Evolutionary conservation across 2,113 vertebrate genomes (phyloP).

Genomic region (Xenopus tropicalis): DNA sequence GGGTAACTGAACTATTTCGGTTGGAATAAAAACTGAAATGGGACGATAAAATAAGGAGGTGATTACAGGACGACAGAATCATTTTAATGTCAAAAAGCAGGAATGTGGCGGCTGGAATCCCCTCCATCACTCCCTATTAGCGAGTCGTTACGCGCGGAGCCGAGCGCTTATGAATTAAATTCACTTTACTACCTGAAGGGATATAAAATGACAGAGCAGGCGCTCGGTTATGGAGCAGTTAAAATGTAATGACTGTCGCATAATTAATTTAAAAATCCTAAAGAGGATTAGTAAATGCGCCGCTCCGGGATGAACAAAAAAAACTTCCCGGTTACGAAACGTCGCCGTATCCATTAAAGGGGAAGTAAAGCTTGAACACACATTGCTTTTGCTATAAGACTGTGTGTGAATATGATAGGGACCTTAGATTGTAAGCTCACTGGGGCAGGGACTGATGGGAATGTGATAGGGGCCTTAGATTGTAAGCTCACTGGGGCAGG

Average conservation of each 20-base stretch:
- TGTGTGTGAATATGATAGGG: too few species aligned
- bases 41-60: too few species aligned
- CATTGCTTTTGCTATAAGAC: too few species aligned
- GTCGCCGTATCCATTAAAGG: background rate
- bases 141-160: slow-evolving; percentile 27
- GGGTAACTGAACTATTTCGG: too few species aligned
- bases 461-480: too few species aligned
- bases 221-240: slow-evolving; percentile 29
- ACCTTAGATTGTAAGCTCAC: too few species aligned
- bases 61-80: too few species aligned
- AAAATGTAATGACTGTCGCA: slow-evolving; percentile 35
- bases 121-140: slow-evolving; percentile 8
- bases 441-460: too few species aligned
- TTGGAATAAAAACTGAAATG: too few species aligned
- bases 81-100: too few species aligned
- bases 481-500: too few species aligned
- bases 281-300: slow-evolving; percentile 27
- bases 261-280: slow-evolving; percentile 33
- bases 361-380: background rate
- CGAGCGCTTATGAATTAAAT: slow-evolving; percentile 21
- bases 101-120: too few species aligned
- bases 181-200: slow-evolving; percentile 35
- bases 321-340: background rate
- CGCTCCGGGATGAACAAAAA: slow-evolving; percentile 3
- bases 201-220: slow-evolving; percentile 27